Base-by-base conservation (phyloP, 2,113 vertebrate species). In the Lagopus muta region DNA sequence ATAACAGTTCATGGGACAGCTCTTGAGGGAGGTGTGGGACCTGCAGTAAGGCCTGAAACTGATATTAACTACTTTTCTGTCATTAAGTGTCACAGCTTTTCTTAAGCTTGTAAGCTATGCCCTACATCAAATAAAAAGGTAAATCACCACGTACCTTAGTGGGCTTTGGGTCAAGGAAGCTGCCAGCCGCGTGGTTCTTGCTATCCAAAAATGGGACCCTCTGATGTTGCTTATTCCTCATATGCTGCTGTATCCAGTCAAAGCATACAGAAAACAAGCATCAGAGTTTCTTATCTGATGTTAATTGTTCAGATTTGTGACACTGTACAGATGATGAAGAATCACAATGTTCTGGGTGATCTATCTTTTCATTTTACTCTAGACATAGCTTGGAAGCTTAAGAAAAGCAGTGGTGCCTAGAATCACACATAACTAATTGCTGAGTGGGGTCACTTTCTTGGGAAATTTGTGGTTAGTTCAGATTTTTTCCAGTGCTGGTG, bases 161-260 rank as follows among this genome's bases (percentile, higher is more conserved):
- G 48, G 22, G 21, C 48, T 50, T 50, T 50, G 48, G 48, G 14
- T 50, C 48, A 50, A 25, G 48, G 24, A 50, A 25, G 48, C 48
- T 50, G 48, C 48, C 48, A 50, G 48, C 48, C 22, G 8, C 22
- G 13, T 24, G 22, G 22, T 11, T 50, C 48, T 50, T 50, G 48
- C 24, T 50, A 4, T 50, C 6, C 22, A 22, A 24, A 25, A 50
- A 93, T 55, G 80, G 43, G 38, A 24, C 24, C 40, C 79, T 64
- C 64, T 91, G 82, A 86, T 72, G 48, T 11, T 91, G 38, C 52
- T 93, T 89, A 75, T 76, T 88, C 48, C 30, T 74, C 52, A 43
- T 60, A 61, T 45, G 79, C 88, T 75, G 72, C 88, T 61, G 61
- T 25, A 65, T 15, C 40, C 58, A 60, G 79, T 64, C 77, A 45